These are phyloP conservation scores for Rallus limicola DNA, from an alignment of 2,113 vertebrate species.

Conservation along the genomic window DNA sequence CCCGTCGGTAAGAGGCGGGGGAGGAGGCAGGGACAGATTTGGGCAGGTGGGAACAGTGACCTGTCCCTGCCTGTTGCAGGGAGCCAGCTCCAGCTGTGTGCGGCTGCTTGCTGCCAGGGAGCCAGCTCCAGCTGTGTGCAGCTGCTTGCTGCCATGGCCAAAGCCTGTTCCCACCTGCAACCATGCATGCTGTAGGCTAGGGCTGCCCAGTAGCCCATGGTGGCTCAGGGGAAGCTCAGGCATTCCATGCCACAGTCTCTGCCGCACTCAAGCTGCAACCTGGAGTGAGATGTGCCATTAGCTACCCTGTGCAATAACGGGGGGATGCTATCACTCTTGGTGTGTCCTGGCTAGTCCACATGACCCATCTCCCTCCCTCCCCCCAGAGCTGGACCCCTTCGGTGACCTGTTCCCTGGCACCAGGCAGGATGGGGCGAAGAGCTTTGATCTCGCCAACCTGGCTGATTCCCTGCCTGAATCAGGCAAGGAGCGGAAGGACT, in stretches of 20 bases:
- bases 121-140: not conserved
- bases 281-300: not conserved
- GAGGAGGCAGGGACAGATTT: not conserved
- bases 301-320: fast-evolving
- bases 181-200: fast-evolving
- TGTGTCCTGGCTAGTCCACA: not conserved
- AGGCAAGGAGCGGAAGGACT: conserved; percentile 70
- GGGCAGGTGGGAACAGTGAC: not conserved
- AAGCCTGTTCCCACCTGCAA: not conserved
- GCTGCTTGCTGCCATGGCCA: not conserved
- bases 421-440: conserved; percentile 78
- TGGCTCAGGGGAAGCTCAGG: not conserved
- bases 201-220: fast-evolving
- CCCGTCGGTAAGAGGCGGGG: conserved; percentile 81
- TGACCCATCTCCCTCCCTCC: not conserved
- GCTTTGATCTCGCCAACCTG: conserved; percentile 82
- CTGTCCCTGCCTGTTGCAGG: not conserved
- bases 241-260: not conserved
- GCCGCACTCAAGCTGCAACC: not conserved
- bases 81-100: not conserved
- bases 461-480: conserved; percentile 79
- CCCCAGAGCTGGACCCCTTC: conserved; percentile 87
- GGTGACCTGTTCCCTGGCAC: conserved; percentile 84
- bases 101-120: not conserved
- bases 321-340: fast-evolving